Evolutionary conservation across 2,113 vertebrate genomes (phyloP).

Genomic region (Colistium nudipinnis): DNA sequence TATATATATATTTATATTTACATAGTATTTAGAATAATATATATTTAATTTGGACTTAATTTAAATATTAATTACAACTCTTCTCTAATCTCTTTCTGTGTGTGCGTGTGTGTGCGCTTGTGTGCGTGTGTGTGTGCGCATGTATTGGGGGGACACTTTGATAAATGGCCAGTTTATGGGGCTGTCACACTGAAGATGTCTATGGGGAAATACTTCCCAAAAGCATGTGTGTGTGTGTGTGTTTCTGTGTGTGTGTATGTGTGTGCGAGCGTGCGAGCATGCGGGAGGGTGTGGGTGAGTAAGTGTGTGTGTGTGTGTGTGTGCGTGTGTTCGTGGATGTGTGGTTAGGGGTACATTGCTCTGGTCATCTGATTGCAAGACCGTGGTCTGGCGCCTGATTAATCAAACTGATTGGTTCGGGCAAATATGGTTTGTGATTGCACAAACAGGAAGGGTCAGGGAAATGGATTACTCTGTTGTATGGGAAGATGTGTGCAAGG

Average conservation of each 20-base stretch:
- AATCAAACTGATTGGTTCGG: conserved; percentile 92
- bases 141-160: conserved; percentile 86
- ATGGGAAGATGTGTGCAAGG: conserved; percentile 39
- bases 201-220: conserved; percentile 86
- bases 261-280: conserved; percentile 23
- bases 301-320: conserved; percentile 28
- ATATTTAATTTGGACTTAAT: too few species aligned
- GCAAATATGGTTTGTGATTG: conserved; percentile 86
- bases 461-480: conserved; percentile 60
- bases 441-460: conserved; percentile 78
- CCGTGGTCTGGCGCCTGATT: conserved; percentile 89
- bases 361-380: conserved; percentile 92
- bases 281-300: conserved; percentile 27
- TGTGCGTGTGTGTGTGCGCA: conserved; percentile 31
- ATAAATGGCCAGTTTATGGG: conserved; percentile 93
- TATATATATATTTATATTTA: too few species aligned
- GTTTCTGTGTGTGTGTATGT: conserved; percentile 42
- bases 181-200: conserved; percentile 88
- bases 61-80: too few species aligned
- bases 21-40: too few species aligned
- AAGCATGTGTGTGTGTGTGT: conserved; percentile 41
- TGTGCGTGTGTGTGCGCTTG: conserved; percentile 3
- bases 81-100: background rate
- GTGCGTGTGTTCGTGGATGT: conserved; percentile 20
- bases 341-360: conserved; percentile 68